Conservation (phyloP, 2,113 vertebrate species). For the Aleadryas rufinucha region DNA sequence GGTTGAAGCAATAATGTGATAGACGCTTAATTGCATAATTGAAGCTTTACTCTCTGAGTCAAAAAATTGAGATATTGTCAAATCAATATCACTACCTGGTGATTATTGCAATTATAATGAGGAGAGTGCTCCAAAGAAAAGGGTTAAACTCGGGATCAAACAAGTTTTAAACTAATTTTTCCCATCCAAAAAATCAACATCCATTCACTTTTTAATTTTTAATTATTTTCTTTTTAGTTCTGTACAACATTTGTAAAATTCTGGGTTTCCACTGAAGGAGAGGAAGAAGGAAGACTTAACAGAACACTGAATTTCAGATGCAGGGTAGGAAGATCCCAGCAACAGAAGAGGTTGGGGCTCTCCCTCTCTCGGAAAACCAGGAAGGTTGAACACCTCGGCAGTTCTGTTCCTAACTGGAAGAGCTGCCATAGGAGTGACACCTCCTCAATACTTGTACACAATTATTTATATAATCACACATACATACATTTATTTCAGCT, state of each 20-base stretch:
- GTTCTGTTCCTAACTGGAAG: background rate
- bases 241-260: accelerated
- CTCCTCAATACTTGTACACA: background rate
- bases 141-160: background rate
- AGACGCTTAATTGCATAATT: background rate
- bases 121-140: background rate
- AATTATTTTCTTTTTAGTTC: background rate
- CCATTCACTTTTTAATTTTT: background rate
- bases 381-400: accelerated
- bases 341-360: background rate
- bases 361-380: background rate
- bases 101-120: background rate
- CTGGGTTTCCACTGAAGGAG: background rate
- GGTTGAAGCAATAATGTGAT: background rate
- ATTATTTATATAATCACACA: background rate
- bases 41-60: background rate
- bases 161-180: background rate
- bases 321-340: background rate
- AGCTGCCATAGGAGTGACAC: accelerated
- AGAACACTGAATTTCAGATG: background rate
- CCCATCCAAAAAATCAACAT: background rate
- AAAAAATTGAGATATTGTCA: background rate
- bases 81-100: background rate
- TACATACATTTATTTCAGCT: background rate
- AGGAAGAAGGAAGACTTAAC: background rate